phyloP scores from a whole-genome alignment of 2,888 invertebrate species.

The Folsomia manolachei region DNA sequence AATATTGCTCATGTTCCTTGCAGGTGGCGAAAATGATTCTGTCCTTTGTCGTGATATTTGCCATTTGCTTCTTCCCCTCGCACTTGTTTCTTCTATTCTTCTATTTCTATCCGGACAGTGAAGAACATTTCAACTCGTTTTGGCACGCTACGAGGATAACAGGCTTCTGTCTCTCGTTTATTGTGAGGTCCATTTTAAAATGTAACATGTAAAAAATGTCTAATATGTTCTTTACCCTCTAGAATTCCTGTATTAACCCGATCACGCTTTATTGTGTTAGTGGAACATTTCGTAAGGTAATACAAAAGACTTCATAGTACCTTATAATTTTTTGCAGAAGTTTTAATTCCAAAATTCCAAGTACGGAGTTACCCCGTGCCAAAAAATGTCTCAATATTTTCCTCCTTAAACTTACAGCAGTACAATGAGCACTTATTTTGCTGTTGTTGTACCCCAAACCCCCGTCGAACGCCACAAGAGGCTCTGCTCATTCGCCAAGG shows the following conservation, averaged over 20 bases:
- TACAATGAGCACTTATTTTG: background rate
- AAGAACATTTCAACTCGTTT: constrained; percentile 66
- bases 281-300: constrained; percentile 76
- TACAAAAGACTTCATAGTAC: no score
- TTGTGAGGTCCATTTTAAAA: no score
- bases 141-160: constrained; percentile 76
- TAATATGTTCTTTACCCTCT: no score
- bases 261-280: constrained; percentile 89
- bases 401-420: background rate
- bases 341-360: no score
- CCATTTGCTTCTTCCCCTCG: constrained; percentile 76
- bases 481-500: background rate
- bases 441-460: background rate
- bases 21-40: constrained; percentile 75
- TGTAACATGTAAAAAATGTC: no score
- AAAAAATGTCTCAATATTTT: no score
- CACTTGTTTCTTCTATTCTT: constrained; percentile 84
- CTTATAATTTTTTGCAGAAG: no score
- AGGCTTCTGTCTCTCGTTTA: constrained; percentile 79
- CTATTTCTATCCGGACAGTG: constrained; percentile 66
- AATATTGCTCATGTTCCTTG: no score
- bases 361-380: no score
- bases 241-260: constrained; percentile 92
- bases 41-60: constrained; percentile 82
- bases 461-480: background rate